Base-by-base conservation (phyloP, 2,888 invertebrate genomes). In the Belgica antarctica region DNA sequence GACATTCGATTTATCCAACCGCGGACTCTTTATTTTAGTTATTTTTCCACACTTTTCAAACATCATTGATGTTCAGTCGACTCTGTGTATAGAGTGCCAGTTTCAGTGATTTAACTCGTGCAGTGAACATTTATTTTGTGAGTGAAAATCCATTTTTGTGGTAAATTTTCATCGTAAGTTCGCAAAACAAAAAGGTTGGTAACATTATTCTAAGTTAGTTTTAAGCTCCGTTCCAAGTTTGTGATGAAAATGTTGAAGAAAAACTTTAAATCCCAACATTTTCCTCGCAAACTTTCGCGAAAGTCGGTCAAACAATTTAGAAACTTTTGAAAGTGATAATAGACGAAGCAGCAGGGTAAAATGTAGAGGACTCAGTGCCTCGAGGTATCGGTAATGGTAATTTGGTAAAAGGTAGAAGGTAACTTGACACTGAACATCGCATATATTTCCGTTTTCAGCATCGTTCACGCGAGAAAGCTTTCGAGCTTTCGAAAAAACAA, bases 1-100 rank as follows among this genome's bases (percentile, higher is more conserved):
- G 47, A 66, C 65, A 66, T 66, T 66, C 65, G 65, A 66, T 66
- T 66, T 66, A 47, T 66, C n/a, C n/a, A n/a, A n/a, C n/a, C n/a
- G n/a, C n/a, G n/a, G n/a, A n/a, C n/a, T n/a, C n/a, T n/a, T n/a
- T n/a, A n/a, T n/a, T n/a, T n/a, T n/a, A n/a, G n/a, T n/a, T n/a
- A n/a, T n/a, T n/a, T n/a, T n/a, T n/a, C n/a, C n/a, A n/a, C n/a
- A n/a, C n/a, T n/a, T n/a, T n/a, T n/a, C n/a, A n/a, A n/a, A n/a
- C n/a, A n/a, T n/a, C n/a, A n/a, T n/a, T n/a, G n/a, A n/a, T n/a
- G n/a, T n/a, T 41, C 41, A 41, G 41, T 41, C 41, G 41, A 41
- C 10, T n/a, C n/a, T n/a, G n/a, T n/a, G n/a, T n/a, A n/a, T n/a
- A n/a, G 15, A 41, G 41, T 41, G 41, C n/a, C n/a, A 2, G 10